These are phyloP conservation scores for Osmerus mordax DNA, from an alignment of 2,113 vertebrate species.

Conservation along the genomic window DNA sequence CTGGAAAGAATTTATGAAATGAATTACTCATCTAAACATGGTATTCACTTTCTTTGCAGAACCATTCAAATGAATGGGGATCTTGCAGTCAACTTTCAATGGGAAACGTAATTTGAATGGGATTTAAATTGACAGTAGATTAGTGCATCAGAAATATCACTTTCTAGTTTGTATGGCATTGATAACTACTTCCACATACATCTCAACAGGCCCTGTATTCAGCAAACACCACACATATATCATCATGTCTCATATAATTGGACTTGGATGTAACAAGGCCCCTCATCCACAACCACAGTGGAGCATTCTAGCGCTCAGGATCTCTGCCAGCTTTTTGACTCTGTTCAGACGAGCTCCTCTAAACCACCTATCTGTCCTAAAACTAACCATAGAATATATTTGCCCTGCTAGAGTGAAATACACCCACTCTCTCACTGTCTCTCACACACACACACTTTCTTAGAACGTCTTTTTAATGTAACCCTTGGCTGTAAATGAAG, in stretches of 20 bases:
- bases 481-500: constrained; percentile 35
- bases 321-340: constrained; percentile 11
- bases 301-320: not conserved
- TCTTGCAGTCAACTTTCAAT: not conserved
- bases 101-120: not conserved
- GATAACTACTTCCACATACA: not conserved
- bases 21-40: too few species aligned
- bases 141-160: too few species aligned
- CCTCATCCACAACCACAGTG: not conserved
- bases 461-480: constrained; percentile 8
- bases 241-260: constrained; percentile 4
- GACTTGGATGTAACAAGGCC: constrained; percentile 5
- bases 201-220: not conserved
- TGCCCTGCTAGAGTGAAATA: constrained; percentile 30
- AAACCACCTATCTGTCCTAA: constrained; percentile 7
- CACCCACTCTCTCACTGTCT: constrained; percentile 17
- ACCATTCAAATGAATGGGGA: too few species aligned
- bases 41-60: too few species aligned
- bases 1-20: too few species aligned
- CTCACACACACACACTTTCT: not conserved
- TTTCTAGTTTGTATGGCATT: not conserved
- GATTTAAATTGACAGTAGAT: not conserved
- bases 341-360: not conserved
- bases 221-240: not conserved
- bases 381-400: constrained; percentile 37